Evolutionary conservation across 2,797 vertebrate species (phyloP), one percentile per base, ranked within the genome.

Genomic region (Furcifer pardalis): DNA sequence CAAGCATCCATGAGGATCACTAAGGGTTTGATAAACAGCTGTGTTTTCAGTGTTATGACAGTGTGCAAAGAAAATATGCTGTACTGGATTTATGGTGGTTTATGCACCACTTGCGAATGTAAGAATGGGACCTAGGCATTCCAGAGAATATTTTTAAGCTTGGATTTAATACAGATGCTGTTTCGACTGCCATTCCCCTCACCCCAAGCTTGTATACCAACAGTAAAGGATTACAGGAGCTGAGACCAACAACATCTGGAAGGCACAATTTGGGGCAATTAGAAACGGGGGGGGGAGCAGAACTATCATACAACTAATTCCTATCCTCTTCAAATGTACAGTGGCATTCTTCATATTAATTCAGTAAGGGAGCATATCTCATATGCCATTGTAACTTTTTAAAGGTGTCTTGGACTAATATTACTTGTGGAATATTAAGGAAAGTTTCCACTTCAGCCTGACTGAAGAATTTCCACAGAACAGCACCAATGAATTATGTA

Each of bases 401-500:
- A 19, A 56, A 90, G 78, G 17, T 86, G 32, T 3, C 91, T 40
- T 73, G 79, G 85, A 88, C 52, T 0, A 80, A 19, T 2, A 0
- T 49, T 52, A 42, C 77, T 74, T 19, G 66, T 87, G 69, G 74
- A 84, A n/a, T 79, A 79, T 40, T 65, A 88, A 87, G 72, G 82
- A 76, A 79, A 0, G 0, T n/a, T n/a, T 88, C 37, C 74, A 42
- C 71, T 89, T 77, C 52, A 44, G 30, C 40, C n/a, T 60, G 23
- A 12, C 23, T 87, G 56, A 90, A 87, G 17, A 8, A 21, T 88
- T 7, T 62, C 59, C 52, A 84, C 21, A 79, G 25, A 88, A 81
- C 73, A n/a, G 79, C 37, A 49, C 81, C 8, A 77, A 87, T 85
- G 86, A 77, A 42, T 87, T 86, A 90, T 78, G 89, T 25, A 76